Conservation (phyloP, 2,113 vertebrate genomes). For the rat (Rattus norvegicus) region DNA sequence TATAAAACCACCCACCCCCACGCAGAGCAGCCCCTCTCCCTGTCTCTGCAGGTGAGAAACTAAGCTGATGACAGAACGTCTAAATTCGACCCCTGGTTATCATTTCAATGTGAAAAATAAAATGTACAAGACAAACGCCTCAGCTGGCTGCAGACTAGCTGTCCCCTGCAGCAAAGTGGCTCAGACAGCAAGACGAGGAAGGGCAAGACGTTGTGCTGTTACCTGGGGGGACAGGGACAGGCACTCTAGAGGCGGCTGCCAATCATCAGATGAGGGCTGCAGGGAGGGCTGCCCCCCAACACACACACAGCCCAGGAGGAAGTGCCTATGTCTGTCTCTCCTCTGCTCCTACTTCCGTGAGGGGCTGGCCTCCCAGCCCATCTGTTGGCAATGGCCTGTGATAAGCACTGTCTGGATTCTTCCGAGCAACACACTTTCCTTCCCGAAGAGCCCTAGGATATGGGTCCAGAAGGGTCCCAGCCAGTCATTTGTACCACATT, state of each 20-base stretch:
- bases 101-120: background rate
- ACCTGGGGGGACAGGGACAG: constrained; percentile 16
- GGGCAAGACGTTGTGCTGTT: background rate
- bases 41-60: background rate
- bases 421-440: background rate
- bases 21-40: no score
- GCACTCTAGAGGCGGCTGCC: constrained; percentile 48
- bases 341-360: accelerated
- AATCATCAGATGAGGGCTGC: background rate
- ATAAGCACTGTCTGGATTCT: background rate
- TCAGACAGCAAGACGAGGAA: constrained; percentile 2
- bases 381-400: background rate
- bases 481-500: background rate
- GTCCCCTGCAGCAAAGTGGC: constrained; percentile 59
- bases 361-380: background rate
- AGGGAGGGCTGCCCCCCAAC: background rate
- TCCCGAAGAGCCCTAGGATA: background rate
- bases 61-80: background rate
- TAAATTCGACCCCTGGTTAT: background rate
- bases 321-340: background rate
- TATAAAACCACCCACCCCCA: background rate
- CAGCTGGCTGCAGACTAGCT: constrained; percentile 11
- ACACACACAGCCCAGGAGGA: background rate
- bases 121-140: background rate
- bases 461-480: background rate